Evolutionary conservation across 2,888 invertebrate species (phyloP), one percentile per base, ranked within the genome.

Genomic region (Drosophila longiperda): DNA sequence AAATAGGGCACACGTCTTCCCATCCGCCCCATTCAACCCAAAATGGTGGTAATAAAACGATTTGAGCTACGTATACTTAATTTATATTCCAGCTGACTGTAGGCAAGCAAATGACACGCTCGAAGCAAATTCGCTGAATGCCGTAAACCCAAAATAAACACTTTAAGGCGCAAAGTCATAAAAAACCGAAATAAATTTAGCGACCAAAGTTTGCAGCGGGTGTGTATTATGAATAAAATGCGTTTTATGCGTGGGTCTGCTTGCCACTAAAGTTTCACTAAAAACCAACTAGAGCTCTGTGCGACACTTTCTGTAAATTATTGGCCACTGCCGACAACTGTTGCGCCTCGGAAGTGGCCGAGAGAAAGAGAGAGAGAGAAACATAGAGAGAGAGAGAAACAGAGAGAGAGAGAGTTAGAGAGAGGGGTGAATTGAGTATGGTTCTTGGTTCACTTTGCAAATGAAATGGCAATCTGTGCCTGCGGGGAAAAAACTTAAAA

Each of bases 131-230:
- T 87, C 84, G 84, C 76, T 76, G 82, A 78, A 78, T 78, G 85
- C 82, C 85, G 83, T 87, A 85, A 87, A 87, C 75, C 77, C 77
- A 80, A 87, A 83, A 83, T 88, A 87, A 87, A 88, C 87, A 87
- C 87, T 85, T 82, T 78, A 88, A 87, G 87, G 85, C 88, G 77
- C 74, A 86, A 84, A 84, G 86, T 73, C 83, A 70, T 86, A 86
- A 86, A 87, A 78, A 77, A 75, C 72, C 80, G 69, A 80, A 87
- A 82, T 79, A 83, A 70, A 69, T 78, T 69, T 60, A 66, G 45
- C 53, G 72, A 45, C 50, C 63, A 64, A 55, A 49, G 48, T 53
- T 23, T 3, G 34, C 50, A 42, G 34, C 8, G 40, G 23, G 32
- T 52, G 50, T 29, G 55, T 49, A 52, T 48, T 64, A 66, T 45